These are phyloP conservation scores for Bergia puertoricense DNA, from an alignment of 92 coral and sea anemone genomes.

Conservation along the genomic window DNA sequence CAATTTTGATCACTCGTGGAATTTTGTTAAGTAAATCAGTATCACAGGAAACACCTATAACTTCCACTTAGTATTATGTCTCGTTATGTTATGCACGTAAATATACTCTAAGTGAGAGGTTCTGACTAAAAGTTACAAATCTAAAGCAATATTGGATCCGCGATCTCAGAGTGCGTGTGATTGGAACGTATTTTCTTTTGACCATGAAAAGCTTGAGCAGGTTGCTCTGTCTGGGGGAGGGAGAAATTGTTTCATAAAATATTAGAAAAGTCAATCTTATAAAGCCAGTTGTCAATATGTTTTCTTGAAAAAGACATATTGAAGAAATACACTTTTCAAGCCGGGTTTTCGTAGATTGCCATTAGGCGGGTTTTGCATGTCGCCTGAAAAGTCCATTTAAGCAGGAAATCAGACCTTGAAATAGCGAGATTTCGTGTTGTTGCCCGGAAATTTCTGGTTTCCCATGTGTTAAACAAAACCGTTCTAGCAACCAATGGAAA, in stretches of 20 bases:
- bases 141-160: neutral
- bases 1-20: constrained; percentile 13
- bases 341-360: neutral
- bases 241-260: neutral
- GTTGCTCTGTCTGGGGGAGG: neutral
- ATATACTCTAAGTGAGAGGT: neutral
- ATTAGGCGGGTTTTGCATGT: neutral
- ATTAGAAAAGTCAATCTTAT: neutral
- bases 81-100: neutral
- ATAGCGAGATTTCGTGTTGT: neutral
- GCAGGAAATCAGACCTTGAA: neutral
- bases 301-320: neutral
- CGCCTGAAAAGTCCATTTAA: neutral
- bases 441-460: neutral
- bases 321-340: neutral
- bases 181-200: neutral
- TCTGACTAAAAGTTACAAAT: neutral
- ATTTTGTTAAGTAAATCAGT: constrained; percentile 6
- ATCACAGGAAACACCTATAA: neutral
- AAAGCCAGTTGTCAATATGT: neutral
- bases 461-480: neutral
- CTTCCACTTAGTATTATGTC: neutral
- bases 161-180: neutral
- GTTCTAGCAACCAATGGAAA: neutral
- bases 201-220: neutral